A percentile compares a stretch with the other conserved stretches of the same genome.
Evolutionary conservation across 2,797 vertebrate species (phyloP).

Genomic region (Sebastes diploproa): DNA sequence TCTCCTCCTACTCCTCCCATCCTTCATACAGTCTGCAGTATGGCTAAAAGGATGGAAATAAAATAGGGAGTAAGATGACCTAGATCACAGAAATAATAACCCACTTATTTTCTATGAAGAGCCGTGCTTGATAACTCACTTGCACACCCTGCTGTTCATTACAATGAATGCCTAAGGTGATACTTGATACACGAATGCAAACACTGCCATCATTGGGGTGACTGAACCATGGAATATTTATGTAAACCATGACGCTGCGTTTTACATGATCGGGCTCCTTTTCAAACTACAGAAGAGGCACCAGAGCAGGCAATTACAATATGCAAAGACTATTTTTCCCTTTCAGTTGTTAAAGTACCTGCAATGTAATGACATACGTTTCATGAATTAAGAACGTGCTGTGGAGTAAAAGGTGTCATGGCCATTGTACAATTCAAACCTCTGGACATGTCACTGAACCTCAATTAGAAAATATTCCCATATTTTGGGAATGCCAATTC

Average conservation of each 20-base stretch:
- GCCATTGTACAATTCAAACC: not conserved
- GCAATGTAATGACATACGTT: not conserved
- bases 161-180: conserved; percentile 4
- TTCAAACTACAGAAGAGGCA: conserved; percentile 1
- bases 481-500: not conserved
- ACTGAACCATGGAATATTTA: not conserved
- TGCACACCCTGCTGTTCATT: conserved; percentile 67
- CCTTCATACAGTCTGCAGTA: conserved; percentile 44
- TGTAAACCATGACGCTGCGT: conserved; percentile 1
- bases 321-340: not conserved
- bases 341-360: not conserved
- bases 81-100: conserved; percentile 79
- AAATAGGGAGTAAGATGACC: conserved; percentile 72
- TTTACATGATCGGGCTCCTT: conserved; percentile 21
- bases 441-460: not conserved
- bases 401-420: not conserved
- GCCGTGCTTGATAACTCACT: conserved; percentile 35
- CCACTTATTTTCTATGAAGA: conserved; percentile 55
- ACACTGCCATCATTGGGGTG: conserved; percentile 3
- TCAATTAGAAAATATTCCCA: not conserved
- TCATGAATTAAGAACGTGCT: not conserved
- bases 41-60: conserved; percentile 60
- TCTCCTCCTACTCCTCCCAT: conserved; percentile 43
- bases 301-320: not conserved
- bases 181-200: conserved; percentile 2